Base-by-base conservation (phyloP, 2,888 invertebrate species). In the Teleiodes luculella region DNA sequence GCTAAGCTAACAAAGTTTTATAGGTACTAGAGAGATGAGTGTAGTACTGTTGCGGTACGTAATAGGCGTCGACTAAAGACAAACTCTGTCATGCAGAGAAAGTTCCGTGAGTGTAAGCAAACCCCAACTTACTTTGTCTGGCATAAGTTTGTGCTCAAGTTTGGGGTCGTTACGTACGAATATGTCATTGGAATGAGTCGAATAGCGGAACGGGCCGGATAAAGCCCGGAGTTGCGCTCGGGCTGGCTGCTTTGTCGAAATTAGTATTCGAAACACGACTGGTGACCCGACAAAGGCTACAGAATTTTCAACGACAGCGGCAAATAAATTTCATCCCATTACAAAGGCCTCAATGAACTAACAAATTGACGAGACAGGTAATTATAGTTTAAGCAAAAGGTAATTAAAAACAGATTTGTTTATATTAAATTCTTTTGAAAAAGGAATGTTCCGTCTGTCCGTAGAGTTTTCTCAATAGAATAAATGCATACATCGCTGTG, bases 161-260 rank as follows among this genome's bases (percentile, higher is more conserved):
- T 49, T 49, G 49, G 37, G 35, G 49, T 49, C 49, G 49, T 49
- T 49, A 49, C 49, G 37, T 49, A 49, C 49, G 37, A 49, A 49
- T 49, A 37, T 49, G 49, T 49, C 49, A 49, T 49, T 36, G 49
- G 49, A 36, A 37, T 37, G 49, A 49, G 49, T 37, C 49, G 37
- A 49, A 49, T 33, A 14, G 18, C 28, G 24, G 24, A 28, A 24
- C 24, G 24, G 24, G 24, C 3, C 3, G 24, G 24, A 18, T 49
- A 49, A 36, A 37, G 37, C 37, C 28, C 37, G 37, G 14, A 33
- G 37, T 13, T 49, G 28, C 28, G 28, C 28, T 49, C 31, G 13
- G 24, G 20, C 49, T 14, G 28, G 7, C 49, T 36, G 35, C 49
- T 49, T 48, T 31, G 16, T 48, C 13, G 20, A 35, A 10, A 37